Evolutionary conservation across 2,888 invertebrate species (phyloP), one percentile per base, ranked within the genome.

Genomic region (Heteropelma amictum): DNA sequence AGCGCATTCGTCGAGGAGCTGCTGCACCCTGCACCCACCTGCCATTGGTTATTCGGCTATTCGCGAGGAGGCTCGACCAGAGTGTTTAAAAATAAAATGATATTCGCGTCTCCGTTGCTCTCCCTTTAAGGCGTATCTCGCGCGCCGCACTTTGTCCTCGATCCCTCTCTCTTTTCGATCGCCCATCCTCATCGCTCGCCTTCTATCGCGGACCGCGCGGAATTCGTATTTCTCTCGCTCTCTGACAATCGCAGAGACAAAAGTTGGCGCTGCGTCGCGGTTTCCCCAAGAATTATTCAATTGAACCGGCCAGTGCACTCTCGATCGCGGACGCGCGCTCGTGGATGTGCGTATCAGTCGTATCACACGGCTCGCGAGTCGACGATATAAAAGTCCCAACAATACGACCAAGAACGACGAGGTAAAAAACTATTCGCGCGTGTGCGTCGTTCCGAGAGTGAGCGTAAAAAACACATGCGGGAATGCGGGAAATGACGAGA

Each of bases 281-380:
- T 26, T 38, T 17, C 54, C 49, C 17, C 67, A 53, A 35, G 33
- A 42, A 74, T 72, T 77, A 77, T 80, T 83, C 79, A 84, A 82
- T 81, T 75, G 73, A 81, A 80, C 79, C 83, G 84, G 84, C 64
- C 84, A 84, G 83, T 84, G 82, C 83, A 84, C 85, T 84, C 81
- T 76, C 70, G 51, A 77, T 81, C 72, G 58, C n/a, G n/a, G n/a
- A n/a, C n/a, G n/a, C n/a, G n/a, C n/a, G n/a, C n/a, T n/a, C n/a
- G n/a, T n/a, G 67, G 67, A 70, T 72, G 61, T 63, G 68, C 60
- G 60, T 30, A 30, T 72, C 35, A 14, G 51, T 58, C 6, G 30
- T 35, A 26, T 21, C 10, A 14, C 8, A 35, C 49, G 26, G n/a
- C 21, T 4, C 14, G 19, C 6, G 33, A 60, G 33, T 60, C 12